phyloP scores from a whole-genome alignment of 2,113 vertebrate genomes.

The Chamaea fasciata region DNA sequence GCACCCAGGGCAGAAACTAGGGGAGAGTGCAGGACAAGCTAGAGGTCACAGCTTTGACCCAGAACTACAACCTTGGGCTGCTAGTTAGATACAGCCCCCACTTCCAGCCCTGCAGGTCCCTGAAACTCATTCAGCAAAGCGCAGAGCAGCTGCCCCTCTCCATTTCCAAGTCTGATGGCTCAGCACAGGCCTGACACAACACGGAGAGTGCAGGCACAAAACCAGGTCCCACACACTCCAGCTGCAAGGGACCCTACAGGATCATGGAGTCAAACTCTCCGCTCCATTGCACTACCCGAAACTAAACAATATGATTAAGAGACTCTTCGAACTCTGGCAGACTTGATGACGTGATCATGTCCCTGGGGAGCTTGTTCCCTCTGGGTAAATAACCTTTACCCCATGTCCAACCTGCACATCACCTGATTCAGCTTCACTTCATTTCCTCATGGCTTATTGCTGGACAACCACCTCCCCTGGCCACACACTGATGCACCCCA shows the following conservation, averaged over 20 bases:
- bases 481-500: not conserved
- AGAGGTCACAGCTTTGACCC: not conserved
- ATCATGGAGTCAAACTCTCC: not conserved
- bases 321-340: not conserved
- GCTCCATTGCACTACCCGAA: not conserved
- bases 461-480: not conserved
- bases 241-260: not conserved
- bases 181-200: not conserved
- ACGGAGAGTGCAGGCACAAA: accelerated
- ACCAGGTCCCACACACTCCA: not conserved
- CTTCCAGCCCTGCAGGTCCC: not conserved
- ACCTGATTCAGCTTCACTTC: not conserved
- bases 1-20: not conserved
- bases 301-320: not conserved
- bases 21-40: not conserved
- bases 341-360: not conserved
- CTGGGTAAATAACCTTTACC: not conserved
- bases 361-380: not conserved
- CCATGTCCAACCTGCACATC: not conserved
- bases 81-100: not conserved
- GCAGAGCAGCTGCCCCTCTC: not conserved
- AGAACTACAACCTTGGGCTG: not conserved
- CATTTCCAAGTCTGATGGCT: not conserved
- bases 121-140: not conserved
- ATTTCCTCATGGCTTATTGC: not conserved